Base-by-base conservation (phyloP, 2,113 vertebrate species). In the Salvelinus sp. region DNA sequence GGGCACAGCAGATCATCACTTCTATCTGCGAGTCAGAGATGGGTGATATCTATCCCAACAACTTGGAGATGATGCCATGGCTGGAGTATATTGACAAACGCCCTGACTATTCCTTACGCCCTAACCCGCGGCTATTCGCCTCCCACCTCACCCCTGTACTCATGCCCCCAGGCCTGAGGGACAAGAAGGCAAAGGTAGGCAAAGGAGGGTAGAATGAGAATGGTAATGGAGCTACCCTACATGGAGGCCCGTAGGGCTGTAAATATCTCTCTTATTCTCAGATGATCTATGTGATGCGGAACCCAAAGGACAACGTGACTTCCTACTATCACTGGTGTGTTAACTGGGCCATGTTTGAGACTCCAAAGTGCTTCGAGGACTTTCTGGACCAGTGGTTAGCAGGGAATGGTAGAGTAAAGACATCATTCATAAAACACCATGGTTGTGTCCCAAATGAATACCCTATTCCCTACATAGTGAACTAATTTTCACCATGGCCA, bases 221-320 rank as follows among this genome's bases (percentile, higher is more conserved):
- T 33, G 30, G 5, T 6, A 6, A 33, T 23, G n/a, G n/a, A 62
- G 58, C 6, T 6, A 1, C 5, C n/a, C 20, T 62, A 57, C 54
- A 33, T 6, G 33, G 33, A 33, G 33, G 6, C 25, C 14, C 13
- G 54, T 63, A 67, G 22, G 10, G 2, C 64, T 9, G 16, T 20
- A 33, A 72, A 27, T 81, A 6, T 64, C n/a, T 77, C 6, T 78
- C n/a, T 25, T 69, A 38, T 68, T 76, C 4, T 70, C 81, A 94
- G 93, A 13, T 93, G 4, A 87, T 95, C 58, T 93, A 94, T 69
- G 79, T 95, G 68, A 75, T 83, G 81, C 88, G 94, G 79, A 95
- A 95, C 76, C 93, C 91, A 70, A 95, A 95, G 78, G 93, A 95
- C 82, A 86, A 88, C 22, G 16, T 82, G 4, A 86, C 90, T 38